Base-by-base conservation (phyloP, 2,797 vertebrate species). In the Nyctibius grandis region DNA sequence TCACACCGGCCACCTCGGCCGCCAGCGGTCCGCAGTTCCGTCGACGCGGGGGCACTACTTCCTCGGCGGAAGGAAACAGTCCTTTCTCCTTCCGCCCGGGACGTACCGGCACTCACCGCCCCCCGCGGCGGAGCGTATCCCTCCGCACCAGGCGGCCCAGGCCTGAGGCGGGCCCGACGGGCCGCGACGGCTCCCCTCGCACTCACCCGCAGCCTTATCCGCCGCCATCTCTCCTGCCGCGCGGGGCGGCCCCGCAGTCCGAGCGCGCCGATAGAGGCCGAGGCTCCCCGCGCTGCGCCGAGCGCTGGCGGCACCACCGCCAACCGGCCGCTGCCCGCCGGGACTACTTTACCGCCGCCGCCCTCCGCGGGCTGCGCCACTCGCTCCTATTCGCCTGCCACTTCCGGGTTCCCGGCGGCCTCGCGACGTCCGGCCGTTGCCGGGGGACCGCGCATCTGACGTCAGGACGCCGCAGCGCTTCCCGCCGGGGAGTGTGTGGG, bases 171-270 rank as follows among this genome's bases (percentile, higher is more conserved):
- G 45, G 1, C 33, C 7, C 22, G 40, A 28, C 28, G 40, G 19
- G 0, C 36, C 21, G 42, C 61, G 16, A 34, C 18, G 42, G 29
- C 34, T 42, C 7, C 22, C 14, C 40, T 16, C 31, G 25, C 76
- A 75, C 96, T 97, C 96, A 98, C 98, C 98, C 93, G 97, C 94
- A 69, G 97, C 95, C 94, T 98, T 98, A 94, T 98, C 98, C 72
- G 98, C 98, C 91, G 98, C 98, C 98, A 98, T 98, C 81, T 48
- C 87, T 60, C 23, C 82, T 4, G 16, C n/a, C 29, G 38, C 8
- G 44, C 50, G 8, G 64, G n/a, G 31, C 42, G 5, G 38, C 33
- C 70, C 54, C 48, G 20, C 3, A 15, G 50, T 8, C 45, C 29
- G 9, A 47, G 12, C 3, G 9, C 6, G 3, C 34, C 28, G 47